These are phyloP conservation scores for Cistogaster globosa DNA, from an alignment of 2,888 invertebrate genomes.

Conservation along the genomic window DNA sequence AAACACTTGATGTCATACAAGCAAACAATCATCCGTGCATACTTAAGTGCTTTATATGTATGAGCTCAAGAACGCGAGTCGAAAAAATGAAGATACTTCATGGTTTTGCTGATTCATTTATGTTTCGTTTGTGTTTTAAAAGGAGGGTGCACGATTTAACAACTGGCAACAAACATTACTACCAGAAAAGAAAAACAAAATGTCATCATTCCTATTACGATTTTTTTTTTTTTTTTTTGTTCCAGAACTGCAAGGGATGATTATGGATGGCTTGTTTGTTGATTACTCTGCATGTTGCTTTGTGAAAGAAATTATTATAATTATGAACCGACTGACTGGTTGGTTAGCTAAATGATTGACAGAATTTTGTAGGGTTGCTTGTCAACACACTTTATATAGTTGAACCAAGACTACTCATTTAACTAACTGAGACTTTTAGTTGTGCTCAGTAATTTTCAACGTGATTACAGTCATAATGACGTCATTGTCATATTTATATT, in stretches of 20 bases:
- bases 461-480: conserved; percentile 1
- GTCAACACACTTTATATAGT: conserved; percentile 35
- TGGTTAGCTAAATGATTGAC: conserved; percentile 24
- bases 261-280: conserved; percentile 37
- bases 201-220: conserved; percentile 30
- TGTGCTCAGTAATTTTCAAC: conserved; percentile 25
- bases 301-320: conserved; percentile 56
- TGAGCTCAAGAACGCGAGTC: conserved; percentile 44
- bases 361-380: conserved; percentile 64
- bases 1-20: conserved; percentile 47
- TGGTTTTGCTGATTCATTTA: not conserved
- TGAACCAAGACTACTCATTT: conserved; percentile 37
- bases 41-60: conserved; percentile 22
- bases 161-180: not conserved
- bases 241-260: conserved; percentile 52
- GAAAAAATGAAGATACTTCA: conserved; percentile 56
- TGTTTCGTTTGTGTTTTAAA: not conserved
- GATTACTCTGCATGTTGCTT: conserved; percentile 8
- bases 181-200: not conserved
- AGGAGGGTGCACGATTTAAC: conserved; percentile 51
- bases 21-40: conserved; percentile 10
- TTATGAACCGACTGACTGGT: conserved; percentile 35
- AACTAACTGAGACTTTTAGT: conserved; percentile 41
- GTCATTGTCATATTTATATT: not conserved
- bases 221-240: too few relatives aligned